Evolutionary conservation across 2,888 invertebrate species (phyloP), one percentile per base, ranked within the genome.

Genomic region (Morinoia aosen): DNA sequence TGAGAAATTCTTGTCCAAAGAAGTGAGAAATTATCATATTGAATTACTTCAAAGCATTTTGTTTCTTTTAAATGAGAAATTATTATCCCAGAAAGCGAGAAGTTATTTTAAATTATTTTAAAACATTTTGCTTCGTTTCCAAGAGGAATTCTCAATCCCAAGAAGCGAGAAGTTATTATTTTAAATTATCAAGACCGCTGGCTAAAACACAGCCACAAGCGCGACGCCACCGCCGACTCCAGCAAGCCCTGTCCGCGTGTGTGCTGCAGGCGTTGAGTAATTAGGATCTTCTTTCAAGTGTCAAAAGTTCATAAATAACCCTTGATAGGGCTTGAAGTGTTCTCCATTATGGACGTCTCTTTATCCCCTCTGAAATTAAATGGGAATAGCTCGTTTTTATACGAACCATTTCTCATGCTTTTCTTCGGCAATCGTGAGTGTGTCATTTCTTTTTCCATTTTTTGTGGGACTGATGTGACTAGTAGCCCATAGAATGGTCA

Each of bases 281-380:
- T 76, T 76, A 33, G 76, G 76, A 33, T 76, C 76, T 76, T 33
- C 76, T 76, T 76, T 76, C 76, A 76, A 76, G 76, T 33, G 76
- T 76, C 76, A 76, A 76, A 33, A 19, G 76, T 76, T 19, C 76
- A 76, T 76, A 76, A 76, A 76, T 76, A 76, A 76, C 76, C 33
- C 76, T 76, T 76, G 76, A 76, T 76, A 76, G 76, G 33, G 76
- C 76, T 76, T 76, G 25, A 19, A 76, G 76, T 76, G 76, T 76
- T 76, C 76, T 76, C 76, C 76, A 76, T 76, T 76, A 76, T 76
- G 76, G 25, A 76, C 76, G 76, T 76, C 76, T 76, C 76, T 76
- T 76, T 76, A 76, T 76, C 76, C 76, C 76, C 33, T 10, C 76
- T 76, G 76, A 33, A 76, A 76, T 76, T 76, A 76, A 76, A 76